Evolutionary conservation across 2,797 vertebrate genomes (phyloP), one percentile per base, ranked within the genome.

Genomic region (Lepidocolaptes lacrymiger): DNA sequence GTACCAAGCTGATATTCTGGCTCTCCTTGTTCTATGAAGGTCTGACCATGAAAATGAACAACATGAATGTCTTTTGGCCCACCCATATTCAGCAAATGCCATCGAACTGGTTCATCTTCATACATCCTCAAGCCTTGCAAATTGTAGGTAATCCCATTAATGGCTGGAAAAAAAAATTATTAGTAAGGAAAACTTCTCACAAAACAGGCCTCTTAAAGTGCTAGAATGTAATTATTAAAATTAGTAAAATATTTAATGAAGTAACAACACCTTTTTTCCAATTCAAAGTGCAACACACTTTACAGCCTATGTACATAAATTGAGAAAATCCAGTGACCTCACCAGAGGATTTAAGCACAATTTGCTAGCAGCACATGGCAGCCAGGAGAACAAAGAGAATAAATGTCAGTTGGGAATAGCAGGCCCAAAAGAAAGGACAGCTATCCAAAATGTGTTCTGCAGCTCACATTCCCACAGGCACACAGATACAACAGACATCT

Each of bases 71-170:
- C 99, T 92, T 94, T 98, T 49, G 98, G 97, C 67, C 98, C 97
- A 12, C 99, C 99, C 99, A 99, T 96, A 97, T 99, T 99, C 92
- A 99, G 97, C 76, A 99, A 96, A 95, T 99, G 98, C 98, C 99
- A 98, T 75, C 97, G 97, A 56, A 98, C 98, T 12, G 97, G 94
- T 96, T 99, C 98, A 78, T 98, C 97, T 76, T 98, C 98, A 49
- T 99, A 99, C 99, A 99, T 99, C 88, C 97, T 98, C 88, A 99
- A 98, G 52, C 99, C 99, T 84, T 99, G 99, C 77, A 99, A 96
- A 88, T 97, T 98, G 97, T 97, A 98, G 71, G 98, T 98, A 77
- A 99, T 98, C 43, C 99, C 99, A 93, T 99, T 99, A 95, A 99
- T 99, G 52, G 99, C 99, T 99, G 69, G 19, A 96, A 94, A 97